Evolutionary conservation across 1,140 invertebrate genomes (phyloP), one percentile per base, ranked within the genome.

Genomic region (Diploscapter pachys): DNA sequence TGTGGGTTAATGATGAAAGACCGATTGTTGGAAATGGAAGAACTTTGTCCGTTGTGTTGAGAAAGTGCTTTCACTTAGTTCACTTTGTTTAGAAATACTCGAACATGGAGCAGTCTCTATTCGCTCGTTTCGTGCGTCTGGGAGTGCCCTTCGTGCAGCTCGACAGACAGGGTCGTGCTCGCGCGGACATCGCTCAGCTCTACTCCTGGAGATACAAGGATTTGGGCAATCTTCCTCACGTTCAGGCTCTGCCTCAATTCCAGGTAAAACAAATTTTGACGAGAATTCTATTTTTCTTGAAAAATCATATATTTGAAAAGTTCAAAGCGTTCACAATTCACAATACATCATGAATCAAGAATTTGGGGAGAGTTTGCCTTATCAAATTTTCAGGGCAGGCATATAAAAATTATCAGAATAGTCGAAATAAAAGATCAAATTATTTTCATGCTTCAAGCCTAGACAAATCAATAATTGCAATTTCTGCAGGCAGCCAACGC

Each of bases 41-140:
- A 31, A 31, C n/a, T 31, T 31, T 31, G 1, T 31, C 31, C 31
- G 31, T 31, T 31, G 31, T 31, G 31, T 31, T 31, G 31, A 31
- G 31, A 31, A 31, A 31, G 31, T 31, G 31, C 31, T 59, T 59
- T 59, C 57, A 11, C 31, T 59, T 31, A 59, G 1, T 11, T 1
- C 31, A 31, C 57, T 59, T 11, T 11, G 9, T 59, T 59, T 67
- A 99, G 87, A 99, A 99, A 86, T 99, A 96, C 87, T 96, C 93
- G 4, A 99, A 99, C 84, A 98, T 99, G 96, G 97, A 99, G 85
- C 97, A 99, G 86, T 96, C 93, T 54, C 88, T 99, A 3, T 99
- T 99, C 85, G 95, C 96, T 0, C 88, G 97, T 65, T 92, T 99
- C 85, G 96, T 99, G 1, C 88, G 96, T 11, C 89, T 99, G 0